Conservation (phyloP, 2,888 invertebrate genomes). For the Sphecodes monilicornis region DNA sequence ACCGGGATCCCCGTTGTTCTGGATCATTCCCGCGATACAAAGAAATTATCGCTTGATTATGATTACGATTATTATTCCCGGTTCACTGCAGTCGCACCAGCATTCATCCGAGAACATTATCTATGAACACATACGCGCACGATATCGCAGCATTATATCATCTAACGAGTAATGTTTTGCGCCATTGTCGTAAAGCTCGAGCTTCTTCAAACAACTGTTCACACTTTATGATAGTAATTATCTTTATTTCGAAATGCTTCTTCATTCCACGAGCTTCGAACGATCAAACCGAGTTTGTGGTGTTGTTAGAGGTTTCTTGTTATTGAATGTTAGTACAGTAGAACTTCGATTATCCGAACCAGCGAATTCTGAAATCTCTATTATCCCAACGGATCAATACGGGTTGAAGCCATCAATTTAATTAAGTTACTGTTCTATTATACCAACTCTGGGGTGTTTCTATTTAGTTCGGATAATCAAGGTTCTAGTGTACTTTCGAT, state of each 20-base stretch:
- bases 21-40: constrained; percentile 29
- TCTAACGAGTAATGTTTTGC: neutral
- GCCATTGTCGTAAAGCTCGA: neutral
- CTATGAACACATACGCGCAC: neutral
- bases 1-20: constrained; percentile 29
- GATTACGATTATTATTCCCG: constrained; percentile 12
- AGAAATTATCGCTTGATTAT: constrained; percentile 45
- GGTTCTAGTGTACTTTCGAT: neutral
- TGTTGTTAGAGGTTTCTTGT: neutral
- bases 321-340: neutral
- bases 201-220: neutral
- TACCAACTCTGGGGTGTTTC: no score
- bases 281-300: neutral
- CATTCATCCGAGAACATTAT: constrained; percentile 8
- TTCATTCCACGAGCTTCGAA: neutral
- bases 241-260: neutral
- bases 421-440: no score
- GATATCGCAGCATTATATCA: neutral
- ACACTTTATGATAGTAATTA: neutral
- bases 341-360: no score
- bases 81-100: neutral
- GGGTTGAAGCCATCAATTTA: no score
- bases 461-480: no score
- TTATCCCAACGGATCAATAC: no score
- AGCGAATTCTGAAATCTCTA: no score